Percentiles rank a stretch among this genome's conserved stretches.
Evolutionary conservation across 2,888 invertebrate genomes (phyloP).

Genomic region (Lycia hirtaria): DNA sequence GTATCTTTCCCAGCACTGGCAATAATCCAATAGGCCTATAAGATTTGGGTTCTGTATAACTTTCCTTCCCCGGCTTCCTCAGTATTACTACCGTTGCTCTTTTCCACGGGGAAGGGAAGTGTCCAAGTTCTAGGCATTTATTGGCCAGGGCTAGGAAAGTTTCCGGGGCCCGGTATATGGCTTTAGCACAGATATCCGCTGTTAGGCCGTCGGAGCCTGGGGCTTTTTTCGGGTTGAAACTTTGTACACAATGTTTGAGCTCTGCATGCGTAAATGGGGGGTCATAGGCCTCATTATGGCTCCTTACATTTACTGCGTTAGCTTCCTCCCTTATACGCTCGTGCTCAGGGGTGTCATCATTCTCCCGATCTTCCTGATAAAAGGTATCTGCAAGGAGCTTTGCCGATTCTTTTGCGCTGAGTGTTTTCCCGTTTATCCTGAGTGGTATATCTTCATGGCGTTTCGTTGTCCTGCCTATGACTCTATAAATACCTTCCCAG

Average conservation of each 20-base stretch:
- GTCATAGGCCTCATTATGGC: slow-evolving; percentile 8
- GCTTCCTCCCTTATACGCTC: not conserved
- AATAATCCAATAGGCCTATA: slow-evolving; percentile 28
- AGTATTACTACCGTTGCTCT: slow-evolving; percentile 33
- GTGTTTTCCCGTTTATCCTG: not conserved
- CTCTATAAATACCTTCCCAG: slow-evolving; percentile 26
- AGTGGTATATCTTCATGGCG: slow-evolving; percentile 4
- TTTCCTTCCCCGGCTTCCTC: slow-evolving; percentile 37
- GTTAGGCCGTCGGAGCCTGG: slow-evolving; percentile 43
- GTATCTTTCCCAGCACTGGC: slow-evolving; percentile 35
- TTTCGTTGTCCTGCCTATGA: not conserved
- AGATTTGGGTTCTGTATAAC: slow-evolving; percentile 22
- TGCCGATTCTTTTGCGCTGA: not conserved
- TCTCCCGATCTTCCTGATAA: not conserved
- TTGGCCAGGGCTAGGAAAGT: slow-evolving; percentile 33
- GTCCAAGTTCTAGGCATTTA: slow-evolving; percentile 26
- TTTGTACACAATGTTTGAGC: not conserved
- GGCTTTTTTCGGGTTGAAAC: slow-evolving; percentile 36
- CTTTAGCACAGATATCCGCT: slow-evolving; percentile 38
- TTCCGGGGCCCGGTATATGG: slow-evolving; percentile 6
- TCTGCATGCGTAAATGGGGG: slow-evolving; percentile 30
- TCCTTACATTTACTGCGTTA: not conserved
- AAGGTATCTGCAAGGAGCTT: slow-evolving; percentile 10
- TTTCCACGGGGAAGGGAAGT: slow-evolving; percentile 38
- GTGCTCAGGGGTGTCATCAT: slow-evolving; percentile 6